Evolutionary conservation across 1,140 invertebrate species (phyloP), one percentile per base, ranked within the genome.

Genomic region (Scaptomyza graminum): DNA sequence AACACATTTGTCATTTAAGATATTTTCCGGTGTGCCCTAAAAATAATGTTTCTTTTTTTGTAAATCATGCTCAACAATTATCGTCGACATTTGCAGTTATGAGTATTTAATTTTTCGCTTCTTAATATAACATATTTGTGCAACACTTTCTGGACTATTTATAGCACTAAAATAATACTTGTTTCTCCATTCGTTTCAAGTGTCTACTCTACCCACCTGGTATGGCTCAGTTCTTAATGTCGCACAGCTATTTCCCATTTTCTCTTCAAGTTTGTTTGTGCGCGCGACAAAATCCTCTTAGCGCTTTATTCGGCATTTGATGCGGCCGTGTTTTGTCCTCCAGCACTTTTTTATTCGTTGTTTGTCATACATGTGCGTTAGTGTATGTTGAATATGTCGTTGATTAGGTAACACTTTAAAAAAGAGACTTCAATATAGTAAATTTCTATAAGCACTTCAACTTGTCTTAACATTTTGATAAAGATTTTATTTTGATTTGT

Each of bases 11-110:
- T 52, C 31, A 11, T 34, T 34, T 34, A 8, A 34, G 52, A 16
- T 41, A 50, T 9, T 61, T 64, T 11, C 16, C 8, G 3, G 12
- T 9, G n/a, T n/a, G 41, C 60, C 52, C 37, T 50, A 79, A 54
- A 65, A 79, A 34, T 3, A 25, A 25, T 6, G 18, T 22, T 22
- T 22, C 5, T 2, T 9, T 6, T 34, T 34, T 67, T 73, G 59
- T 88, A 83, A 87, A 87, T 88, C 83, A 88, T 88, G 52, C 79
- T 72, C 61, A 70, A 77, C 81, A 84, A 84, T 84, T 84, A 84
- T 72, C 73, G 65, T 65, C 68, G 65, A 80, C 67, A 49, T 46
- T 62, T 59, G 65, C 71, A 71, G 70, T 47, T 43, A 13, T 47
- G 62, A 52, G 47, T 28, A 88, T 88, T 83, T 88, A 82, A 88